A percentile compares a stretch with the other conserved stretches of the same genome.
Conservation (phyloP, 2,797 vertebrate species). For the Bradypus variegatus region DNA sequence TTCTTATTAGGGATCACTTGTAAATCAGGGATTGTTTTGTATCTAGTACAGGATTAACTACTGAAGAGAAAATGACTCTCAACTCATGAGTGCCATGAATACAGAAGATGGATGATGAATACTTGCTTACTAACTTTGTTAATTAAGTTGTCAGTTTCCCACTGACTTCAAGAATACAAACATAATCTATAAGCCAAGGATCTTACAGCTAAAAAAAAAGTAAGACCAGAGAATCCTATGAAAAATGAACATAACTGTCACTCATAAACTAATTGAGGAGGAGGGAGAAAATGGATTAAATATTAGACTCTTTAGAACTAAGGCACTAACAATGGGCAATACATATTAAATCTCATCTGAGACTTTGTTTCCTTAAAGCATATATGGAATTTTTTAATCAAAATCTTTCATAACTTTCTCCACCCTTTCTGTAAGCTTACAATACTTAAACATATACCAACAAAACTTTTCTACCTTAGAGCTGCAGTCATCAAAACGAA, state of each 20-base stretch:
- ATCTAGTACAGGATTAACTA: not conserved
- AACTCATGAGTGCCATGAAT: not conserved
- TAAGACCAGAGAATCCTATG: slow-evolving; percentile 12
- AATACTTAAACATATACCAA: slow-evolving; percentile 16
- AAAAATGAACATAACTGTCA: slow-evolving; percentile 20
- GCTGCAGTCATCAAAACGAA: slow-evolving; percentile 94
- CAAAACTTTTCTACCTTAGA: slow-evolving; percentile 78
- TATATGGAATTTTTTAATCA: not conserved
- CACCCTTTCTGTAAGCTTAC: not conserved
- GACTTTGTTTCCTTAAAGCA: slow-evolving; percentile 29
- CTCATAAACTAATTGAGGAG: slow-evolving; percentile 1
- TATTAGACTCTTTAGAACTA: not conserved
- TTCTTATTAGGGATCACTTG: not conserved
- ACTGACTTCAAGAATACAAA: slow-evolving; percentile 4
- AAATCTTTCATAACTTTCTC: slow-evolving; percentile 10
- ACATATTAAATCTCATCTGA: slow-evolving; percentile 42
- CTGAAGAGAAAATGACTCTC: slow-evolving; percentile 4
- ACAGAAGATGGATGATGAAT: not conserved
- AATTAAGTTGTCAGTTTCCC: slow-evolving; percentile 8
- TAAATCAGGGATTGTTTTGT: not conserved
- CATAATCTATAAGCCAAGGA: not conserved
- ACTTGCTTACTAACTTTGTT: not conserved
- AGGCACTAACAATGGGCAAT: slow-evolving; percentile 16
- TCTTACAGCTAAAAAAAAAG: slow-evolving; percentile 1
- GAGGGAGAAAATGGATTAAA: not conserved